Evolutionary conservation across 2,888 invertebrate genomes (phyloP).

Genomic region (Orthonevra nobilis): DNA sequence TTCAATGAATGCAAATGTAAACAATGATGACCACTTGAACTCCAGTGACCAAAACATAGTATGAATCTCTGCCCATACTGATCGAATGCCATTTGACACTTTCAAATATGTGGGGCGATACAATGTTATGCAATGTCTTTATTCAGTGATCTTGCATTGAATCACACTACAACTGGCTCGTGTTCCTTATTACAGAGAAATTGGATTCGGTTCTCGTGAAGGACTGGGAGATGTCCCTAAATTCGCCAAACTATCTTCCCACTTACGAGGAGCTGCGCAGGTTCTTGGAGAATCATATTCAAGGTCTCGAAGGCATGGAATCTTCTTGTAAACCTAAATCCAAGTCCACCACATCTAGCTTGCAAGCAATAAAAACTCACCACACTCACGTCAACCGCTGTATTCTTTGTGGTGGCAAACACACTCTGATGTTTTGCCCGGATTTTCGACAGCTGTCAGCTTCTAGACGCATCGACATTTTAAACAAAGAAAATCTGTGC

Average conservation of each 20-base stretch:
- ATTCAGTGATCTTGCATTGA: no score
- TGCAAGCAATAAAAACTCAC: slow-evolving; percentile 6
- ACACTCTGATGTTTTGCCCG: no score
- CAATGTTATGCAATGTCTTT: no score
- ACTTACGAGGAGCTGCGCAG: background rate
- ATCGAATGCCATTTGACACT: no score
- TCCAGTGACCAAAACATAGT: no score
- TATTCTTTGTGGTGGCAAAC: no score
- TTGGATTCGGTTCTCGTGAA: slow-evolving; percentile 14
- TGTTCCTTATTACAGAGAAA: slow-evolving; percentile 37
- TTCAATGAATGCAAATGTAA: no score
- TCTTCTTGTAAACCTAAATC: background rate
- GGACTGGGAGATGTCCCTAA: slow-evolving; percentile 39
- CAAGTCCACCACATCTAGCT: background rate
- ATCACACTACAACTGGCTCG: no score
- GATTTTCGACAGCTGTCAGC: background rate
- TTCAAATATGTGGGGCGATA: no score
- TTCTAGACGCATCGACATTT: slow-evolving; percentile 1
- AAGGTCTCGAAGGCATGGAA: slow-evolving; percentile 25
- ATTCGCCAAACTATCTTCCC: slow-evolving; percentile 12
- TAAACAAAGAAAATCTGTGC: slow-evolving; percentile 18
- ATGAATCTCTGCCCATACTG: no score
- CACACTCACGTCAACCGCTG: slow-evolving; percentile 10
- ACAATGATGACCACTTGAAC: no score
- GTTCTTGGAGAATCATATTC: slow-evolving; percentile 32